Base-by-base conservation (phyloP, 1,140 invertebrate genomes). In the Nephila pilipes region DNA sequence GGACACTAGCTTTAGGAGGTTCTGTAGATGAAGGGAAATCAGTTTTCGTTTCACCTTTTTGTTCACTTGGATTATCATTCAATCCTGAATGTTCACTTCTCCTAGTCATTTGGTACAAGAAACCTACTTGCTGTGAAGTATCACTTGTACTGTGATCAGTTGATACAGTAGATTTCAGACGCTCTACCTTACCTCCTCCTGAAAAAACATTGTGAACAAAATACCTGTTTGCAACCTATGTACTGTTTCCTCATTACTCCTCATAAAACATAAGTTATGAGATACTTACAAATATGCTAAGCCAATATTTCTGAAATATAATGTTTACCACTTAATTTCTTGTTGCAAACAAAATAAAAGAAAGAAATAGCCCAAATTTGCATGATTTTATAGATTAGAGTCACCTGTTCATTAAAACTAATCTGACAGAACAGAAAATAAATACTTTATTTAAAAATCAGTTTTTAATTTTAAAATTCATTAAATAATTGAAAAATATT, bases 211-310 rank as follows among this genome's bases (percentile, higher is more conserved):
- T 14, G 36, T 81, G 3, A 81, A 58, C 60, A 32, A 55, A 94
- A 95, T 95, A 96, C 96, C 96, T 93, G 89, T 55, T 94, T 95
- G 69, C 22, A 60, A 60, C 16, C 16, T 60, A 22, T 60, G 58
- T 60, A 60, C 22, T 60, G 58, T 22, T 60, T 10, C 12, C 46
- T 2, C 12, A 46, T 46, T 46, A 46, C 12, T 46, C 46, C 46
- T 46, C 6, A 46, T 10, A 46, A 46, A 46, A 46, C 46, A 46
- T 46, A 46, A 46, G 46, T 46, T 46, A 46, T 46, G 46, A 46
- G 6, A 10, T 46, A 46, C 46, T 46, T 46, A 46, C 12, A 46
- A 46, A 46, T 10, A 46, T 46, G 46, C 46, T 46, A 46, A 46
- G 1, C 46, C 38, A 46, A 0, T 46, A 46, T 46, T 46, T 46